These are phyloP conservation scores for Ceratoteleas bidentatus DNA, from an alignment of 1,140 invertebrate genomes.

Conservation along the genomic window DNA sequence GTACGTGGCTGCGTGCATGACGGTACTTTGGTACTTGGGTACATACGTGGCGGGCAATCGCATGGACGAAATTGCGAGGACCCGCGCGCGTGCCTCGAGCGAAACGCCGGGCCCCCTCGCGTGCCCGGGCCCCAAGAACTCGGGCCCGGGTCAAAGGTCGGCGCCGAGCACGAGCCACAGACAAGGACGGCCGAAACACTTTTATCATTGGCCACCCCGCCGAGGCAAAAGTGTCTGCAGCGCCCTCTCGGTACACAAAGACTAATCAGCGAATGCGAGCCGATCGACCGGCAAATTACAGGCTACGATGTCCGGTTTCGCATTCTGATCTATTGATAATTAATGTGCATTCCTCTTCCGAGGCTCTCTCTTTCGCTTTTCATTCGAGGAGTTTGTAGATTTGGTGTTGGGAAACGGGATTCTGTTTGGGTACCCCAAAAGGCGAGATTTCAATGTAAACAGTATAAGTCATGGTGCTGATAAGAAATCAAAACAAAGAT, in stretches of 20 bases:
- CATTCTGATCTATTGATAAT: conserved; percentile 55
- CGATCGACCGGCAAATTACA: conserved; percentile 50
- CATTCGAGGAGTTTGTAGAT: too few relatives aligned
- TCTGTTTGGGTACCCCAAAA: too few relatives aligned
- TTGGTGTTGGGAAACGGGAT: too few relatives aligned
- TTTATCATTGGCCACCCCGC: conserved; percentile 48
- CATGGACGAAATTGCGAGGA: conserved; percentile 70
- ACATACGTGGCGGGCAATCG: conserved; percentile 69
- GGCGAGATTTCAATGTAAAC: too few relatives aligned
- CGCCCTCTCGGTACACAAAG: conserved; percentile 34
- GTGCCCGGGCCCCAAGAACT: conserved; percentile 72
- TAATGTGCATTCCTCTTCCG: conserved; percentile 17
- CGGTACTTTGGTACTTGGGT: conserved; percentile 50
- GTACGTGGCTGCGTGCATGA: conserved; percentile 26
- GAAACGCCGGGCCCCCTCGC: conserved; percentile 74
- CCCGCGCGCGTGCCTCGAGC: conserved; percentile 76
- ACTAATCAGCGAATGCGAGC: conserved; percentile 39
- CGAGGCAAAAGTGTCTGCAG: conserved; percentile 32
- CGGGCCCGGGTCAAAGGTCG: conserved; percentile 80
- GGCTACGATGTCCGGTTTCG: conserved; percentile 35
- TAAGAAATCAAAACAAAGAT: too few relatives aligned
- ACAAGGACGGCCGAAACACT: conserved; percentile 16
- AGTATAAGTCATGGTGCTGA: too few relatives aligned
- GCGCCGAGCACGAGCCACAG: conserved; percentile 78
- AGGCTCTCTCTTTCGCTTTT: too few relatives aligned